A percentile compares a stretch with the other conserved stretches of the same genome.
Evolutionary conservation across 2,797 vertebrate species (phyloP).

Genomic region (Microctenopoma stevenorrisi): DNA sequence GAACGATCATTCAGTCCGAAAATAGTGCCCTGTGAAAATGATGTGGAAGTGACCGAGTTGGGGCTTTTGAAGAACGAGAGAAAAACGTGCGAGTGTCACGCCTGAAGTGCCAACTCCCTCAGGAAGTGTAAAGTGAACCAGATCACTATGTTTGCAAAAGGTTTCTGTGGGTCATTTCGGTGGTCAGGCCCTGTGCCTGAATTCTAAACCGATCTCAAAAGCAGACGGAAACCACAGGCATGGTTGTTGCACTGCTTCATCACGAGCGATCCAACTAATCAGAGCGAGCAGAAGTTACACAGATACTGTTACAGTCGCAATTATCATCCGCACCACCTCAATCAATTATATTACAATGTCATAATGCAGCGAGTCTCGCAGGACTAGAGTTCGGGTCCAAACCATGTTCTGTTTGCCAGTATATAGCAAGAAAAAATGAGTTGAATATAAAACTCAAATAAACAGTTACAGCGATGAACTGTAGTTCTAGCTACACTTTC

Average conservation of each 20-base stretch:
- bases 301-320: slow-evolving; percentile 2
- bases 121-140: slow-evolving; percentile 67
- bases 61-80: slow-evolving; percentile 72
- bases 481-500: background rate
- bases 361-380: background rate
- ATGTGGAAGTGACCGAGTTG: slow-evolving; percentile 55
- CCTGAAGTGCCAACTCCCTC: slow-evolving; percentile 70
- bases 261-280: slow-evolving; percentile 45
- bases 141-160: slow-evolving; percentile 74
- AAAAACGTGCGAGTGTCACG: slow-evolving; percentile 36
- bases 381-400: background rate
- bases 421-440: background rate
- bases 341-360: slow-evolving; percentile 4
- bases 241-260: slow-evolving; percentile 19
- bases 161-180: slow-evolving; percentile 67
- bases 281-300: slow-evolving; percentile 40
- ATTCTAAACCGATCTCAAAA: slow-evolving; percentile 55
- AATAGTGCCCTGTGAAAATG: slow-evolving; percentile 57
- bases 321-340: slow-evolving; percentile 10
- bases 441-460: background rate
- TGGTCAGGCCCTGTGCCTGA: slow-evolving; percentile 46
- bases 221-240: slow-evolving; percentile 56
- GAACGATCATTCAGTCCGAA: slow-evolving; percentile 65
- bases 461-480: background rate
- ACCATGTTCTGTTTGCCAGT: background rate